These are phyloP conservation scores for Drosophila serrata DNA, from an alignment of 1,140 invertebrate genomes.

Conservation along the genomic window DNA sequence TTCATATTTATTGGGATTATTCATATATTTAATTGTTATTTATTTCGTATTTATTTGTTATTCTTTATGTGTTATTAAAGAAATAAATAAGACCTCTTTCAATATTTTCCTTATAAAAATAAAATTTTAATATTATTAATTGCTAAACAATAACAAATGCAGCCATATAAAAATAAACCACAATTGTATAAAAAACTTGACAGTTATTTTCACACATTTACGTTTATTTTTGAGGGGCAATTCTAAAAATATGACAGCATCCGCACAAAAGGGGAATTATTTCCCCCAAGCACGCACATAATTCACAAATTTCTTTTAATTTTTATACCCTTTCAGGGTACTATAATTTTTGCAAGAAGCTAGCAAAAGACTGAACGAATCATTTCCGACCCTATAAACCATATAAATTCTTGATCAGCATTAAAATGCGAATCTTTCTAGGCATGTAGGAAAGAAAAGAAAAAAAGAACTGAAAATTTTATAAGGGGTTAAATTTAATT, in stretches of 20 bases:
- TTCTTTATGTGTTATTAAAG: neutral
- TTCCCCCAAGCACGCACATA: conserved; percentile 1
- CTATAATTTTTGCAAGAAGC: neutral
- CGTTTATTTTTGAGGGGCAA: conserved; percentile 13
- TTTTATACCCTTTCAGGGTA: neutral
- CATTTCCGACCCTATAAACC: neutral
- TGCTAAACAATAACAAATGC: conserved; percentile 13
- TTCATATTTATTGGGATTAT: neutral
- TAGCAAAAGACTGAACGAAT: neutral
- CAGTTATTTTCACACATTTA: conserved; percentile 20
- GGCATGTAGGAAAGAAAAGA: too few species aligned
- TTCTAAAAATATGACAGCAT: conserved; percentile 20
- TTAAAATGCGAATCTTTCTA: neutral
- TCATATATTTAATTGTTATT: neutral
- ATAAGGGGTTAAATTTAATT: neutral
- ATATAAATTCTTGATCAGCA: neutral
- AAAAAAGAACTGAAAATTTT: too few species aligned
- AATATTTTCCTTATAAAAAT: neutral
- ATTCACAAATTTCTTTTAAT: neutral
- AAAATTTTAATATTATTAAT: neutral
- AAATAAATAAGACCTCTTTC: neutral
- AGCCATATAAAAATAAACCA: neutral
- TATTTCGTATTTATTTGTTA: neutral
- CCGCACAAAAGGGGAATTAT: conserved; percentile 21
- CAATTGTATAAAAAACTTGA: neutral